A percentile compares a stretch with the other conserved stretches of the same genome.
Evolutionary conservation across 1,140 invertebrate species (phyloP).

Genomic region (Habropoda laboriosa): DNA sequence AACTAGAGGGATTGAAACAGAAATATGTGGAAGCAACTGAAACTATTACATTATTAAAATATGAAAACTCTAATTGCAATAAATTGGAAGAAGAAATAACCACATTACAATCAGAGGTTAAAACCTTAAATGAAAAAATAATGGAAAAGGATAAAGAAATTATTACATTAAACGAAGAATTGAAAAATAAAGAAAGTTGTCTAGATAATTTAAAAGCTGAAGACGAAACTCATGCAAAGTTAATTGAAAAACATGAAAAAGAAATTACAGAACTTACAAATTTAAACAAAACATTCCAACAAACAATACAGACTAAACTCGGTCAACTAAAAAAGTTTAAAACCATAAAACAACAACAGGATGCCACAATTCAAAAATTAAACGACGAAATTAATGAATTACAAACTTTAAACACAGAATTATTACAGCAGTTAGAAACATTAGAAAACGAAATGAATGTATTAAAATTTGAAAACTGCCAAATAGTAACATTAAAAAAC

Average conservation of each 20-base stretch:
- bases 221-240: conserved; percentile 52
- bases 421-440: conserved; percentile 41
- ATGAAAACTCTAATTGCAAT: conserved; percentile 41
- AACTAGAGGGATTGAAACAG: conserved; percentile 40
- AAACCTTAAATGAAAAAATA: conserved; percentile 39
- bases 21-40: conserved; percentile 50
- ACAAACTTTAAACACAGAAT: conserved; percentile 49
- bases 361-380: conserved; percentile 68
- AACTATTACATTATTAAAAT: conserved; percentile 45
- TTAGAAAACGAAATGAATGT: conserved; percentile 49
- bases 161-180: conserved; percentile 26
- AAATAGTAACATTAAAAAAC: conserved; percentile 68
- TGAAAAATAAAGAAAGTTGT: conserved; percentile 37
- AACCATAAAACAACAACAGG: conserved; percentile 61
- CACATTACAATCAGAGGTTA: conserved; percentile 38
- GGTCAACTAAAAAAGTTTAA: conserved; percentile 64
- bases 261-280: conserved; percentile 59
- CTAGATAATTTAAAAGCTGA: conserved; percentile 33
- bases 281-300: conserved; percentile 53
- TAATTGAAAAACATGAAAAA: conserved; percentile 54
- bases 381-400: conserved; percentile 55
- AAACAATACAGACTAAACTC: conserved; percentile 49
- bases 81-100: conserved; percentile 41
- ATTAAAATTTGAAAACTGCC: conserved; percentile 61
- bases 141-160: conserved; percentile 49